Evolutionary conservation across 35 echinoderm and acorn worm species (phyloP), one percentile per base, ranked within the genome.

Genomic region (Lytechinus variegatus): DNA sequence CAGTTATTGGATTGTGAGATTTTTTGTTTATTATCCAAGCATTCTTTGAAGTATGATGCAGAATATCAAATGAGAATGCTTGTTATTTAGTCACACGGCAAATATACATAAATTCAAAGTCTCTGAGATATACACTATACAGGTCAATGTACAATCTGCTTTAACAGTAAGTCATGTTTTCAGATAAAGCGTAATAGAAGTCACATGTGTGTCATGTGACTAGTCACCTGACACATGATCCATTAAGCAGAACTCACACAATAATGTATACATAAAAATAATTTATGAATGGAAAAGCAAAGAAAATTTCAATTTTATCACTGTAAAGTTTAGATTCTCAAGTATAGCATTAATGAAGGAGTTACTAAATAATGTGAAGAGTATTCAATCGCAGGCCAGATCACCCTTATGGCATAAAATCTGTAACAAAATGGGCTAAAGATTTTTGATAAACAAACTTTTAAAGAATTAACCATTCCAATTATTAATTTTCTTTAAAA

Each of bases 11-110:
- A 56, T 56, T 56, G 4, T 56, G 55, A 66, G 4, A 66, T 66
- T 66, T 16, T 66, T 66, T 4, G 1, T 89, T 89, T 89, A 89
- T 89, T 89, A 27, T 89, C 28, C 52, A 53, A 89, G 87, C 87
- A 89, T 29, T 89, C 87, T 89, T 89, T 5, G 10, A 89, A 89
- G 51, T 52, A 89, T 89, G 87, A 53, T 89, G 87, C 28, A 89
- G 52, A 89, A 53, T 33, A 33, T 13, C 52, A 89, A 27, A 88
- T 88, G 10, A 88, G 5, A 27, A 12, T 28, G 33, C 33, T n/a
- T 87, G 24, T 1, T 87, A 8, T 9, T 33, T 11, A 89, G 87
- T 89, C 87, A 89, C 87, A 89, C 87, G 7, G 87, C 87, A 89
- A 89, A 89, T 71, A 71, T 71, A 71, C 61, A 71, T 0, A 71